Evolutionary conservation across 2,797 vertebrate genomes (phyloP).

Genomic region (Choloepus didactylus): DNA sequence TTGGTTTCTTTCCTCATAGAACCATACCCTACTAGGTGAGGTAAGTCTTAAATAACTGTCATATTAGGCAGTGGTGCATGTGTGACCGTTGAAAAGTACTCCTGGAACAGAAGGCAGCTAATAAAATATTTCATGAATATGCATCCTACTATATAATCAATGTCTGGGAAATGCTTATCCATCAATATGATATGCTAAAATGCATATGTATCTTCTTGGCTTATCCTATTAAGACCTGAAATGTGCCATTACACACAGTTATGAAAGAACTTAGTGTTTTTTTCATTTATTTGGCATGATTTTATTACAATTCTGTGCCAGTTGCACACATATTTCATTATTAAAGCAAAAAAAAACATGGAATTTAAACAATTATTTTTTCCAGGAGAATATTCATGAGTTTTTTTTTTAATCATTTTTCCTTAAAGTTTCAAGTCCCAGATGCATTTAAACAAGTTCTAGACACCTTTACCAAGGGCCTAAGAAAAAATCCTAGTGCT

Average conservation of each 20-base stretch:
- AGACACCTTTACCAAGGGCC: not conserved
- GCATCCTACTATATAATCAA: not conserved
- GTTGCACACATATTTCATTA: slow-evolving; percentile 51
- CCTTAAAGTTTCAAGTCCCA: not conserved
- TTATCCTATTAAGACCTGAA: slow-evolving; percentile 72
- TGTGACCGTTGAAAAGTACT: not conserved
- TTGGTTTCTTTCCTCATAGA: not conserved
- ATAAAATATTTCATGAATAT: not conserved
- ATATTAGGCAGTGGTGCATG: not conserved
- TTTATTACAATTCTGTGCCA: slow-evolving; percentile 35
- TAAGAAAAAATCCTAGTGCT: not conserved
- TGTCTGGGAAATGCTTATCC: not conserved
- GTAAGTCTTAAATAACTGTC: slow-evolving; percentile 62
- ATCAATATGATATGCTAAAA: not conserved
- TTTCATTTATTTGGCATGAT: slow-evolving; percentile 66
- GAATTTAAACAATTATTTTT: slow-evolving; percentile 13
- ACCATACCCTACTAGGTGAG: not conserved
- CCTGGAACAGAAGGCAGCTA: not conserved
- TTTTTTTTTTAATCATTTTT: not conserved
- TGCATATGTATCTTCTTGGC: slow-evolving; percentile 41
- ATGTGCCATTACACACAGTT: slow-evolving; percentile 71
- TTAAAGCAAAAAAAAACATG: slow-evolving; percentile 24
- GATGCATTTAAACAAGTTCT: not conserved
- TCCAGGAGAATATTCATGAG: not conserved
- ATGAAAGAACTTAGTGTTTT: slow-evolving; percentile 44